phyloP scores from a whole-genome alignment of 2,113 vertebrate species.

The Lepus americanus region DNA sequence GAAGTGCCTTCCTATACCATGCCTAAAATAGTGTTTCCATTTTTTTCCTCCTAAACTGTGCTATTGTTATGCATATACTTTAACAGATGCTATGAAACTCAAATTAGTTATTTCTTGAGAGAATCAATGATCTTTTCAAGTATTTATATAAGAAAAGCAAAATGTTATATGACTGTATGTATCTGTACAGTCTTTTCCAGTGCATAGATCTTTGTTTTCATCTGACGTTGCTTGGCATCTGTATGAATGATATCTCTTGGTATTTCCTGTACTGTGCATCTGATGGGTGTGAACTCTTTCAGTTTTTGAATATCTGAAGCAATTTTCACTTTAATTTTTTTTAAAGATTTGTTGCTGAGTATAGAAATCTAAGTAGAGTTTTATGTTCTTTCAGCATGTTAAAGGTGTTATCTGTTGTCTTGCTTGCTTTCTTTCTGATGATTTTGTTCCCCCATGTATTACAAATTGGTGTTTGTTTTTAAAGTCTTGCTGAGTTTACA shows the following conservation, averaged over 20 bases:
- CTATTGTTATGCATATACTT: background rate
- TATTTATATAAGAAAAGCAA: background rate
- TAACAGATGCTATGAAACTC: background rate
- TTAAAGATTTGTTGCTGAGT: background rate
- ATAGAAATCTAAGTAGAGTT: background rate
- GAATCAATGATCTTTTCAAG: background rate
- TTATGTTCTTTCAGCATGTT: background rate
- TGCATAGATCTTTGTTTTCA: constrained; percentile 12
- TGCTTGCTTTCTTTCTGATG: background rate
- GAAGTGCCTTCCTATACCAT: too few relatives aligned
- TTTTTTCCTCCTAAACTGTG: constrained; percentile 13
- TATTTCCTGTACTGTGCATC: background rate
- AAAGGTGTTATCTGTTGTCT: background rate
- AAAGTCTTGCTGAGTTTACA: background rate
- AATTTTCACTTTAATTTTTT: constrained; percentile 31
- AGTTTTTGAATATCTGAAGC: constrained; percentile 41
- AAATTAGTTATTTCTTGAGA: background rate
- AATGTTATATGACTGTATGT: background rate
- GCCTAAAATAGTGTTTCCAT: background rate
- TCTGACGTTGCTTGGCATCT: background rate
- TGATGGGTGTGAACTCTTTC: constrained; percentile 12
- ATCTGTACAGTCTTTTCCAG: background rate
- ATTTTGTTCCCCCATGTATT: background rate
- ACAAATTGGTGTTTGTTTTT: background rate
- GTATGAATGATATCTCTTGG: background rate